Percentiles rank a stretch among this genome's conserved stretches.
Conservation (phyloP, 2,113 vertebrate species). For the Anseranas semipalmata region DNA sequence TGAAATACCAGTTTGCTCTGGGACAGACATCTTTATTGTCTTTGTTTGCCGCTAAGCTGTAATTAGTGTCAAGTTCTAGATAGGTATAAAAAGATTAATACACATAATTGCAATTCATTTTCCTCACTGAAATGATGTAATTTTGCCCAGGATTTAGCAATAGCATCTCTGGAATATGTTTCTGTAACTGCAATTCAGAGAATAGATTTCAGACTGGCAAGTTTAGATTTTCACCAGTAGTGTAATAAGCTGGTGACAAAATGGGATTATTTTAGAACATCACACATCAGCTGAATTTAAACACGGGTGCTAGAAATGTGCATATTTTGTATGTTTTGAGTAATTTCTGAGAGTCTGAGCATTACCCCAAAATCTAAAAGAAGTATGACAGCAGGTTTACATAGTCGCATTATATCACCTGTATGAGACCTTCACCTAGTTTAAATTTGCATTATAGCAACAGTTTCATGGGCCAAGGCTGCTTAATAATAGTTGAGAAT, state of each 20-base stretch:
- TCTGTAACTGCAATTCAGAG: background rate
- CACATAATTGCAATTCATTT: background rate
- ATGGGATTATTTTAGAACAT: background rate
- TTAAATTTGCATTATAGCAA: background rate
- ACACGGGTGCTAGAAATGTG: background rate
- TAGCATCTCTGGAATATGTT: background rate
- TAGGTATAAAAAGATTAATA: background rate
- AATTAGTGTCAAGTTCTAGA: background rate
- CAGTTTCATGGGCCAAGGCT: background rate
- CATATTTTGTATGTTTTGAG: background rate
- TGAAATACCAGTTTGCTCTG: background rate
- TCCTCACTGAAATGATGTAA: background rate
- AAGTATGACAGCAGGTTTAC: background rate
- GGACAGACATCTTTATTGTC: background rate
- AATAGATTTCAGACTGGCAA: background rate
- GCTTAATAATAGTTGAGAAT: background rate
- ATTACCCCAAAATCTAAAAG: background rate
- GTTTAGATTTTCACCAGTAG: background rate
- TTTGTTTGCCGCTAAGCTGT: background rate
- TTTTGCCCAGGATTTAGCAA: background rate
- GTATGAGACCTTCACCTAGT: background rate
- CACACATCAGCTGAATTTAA: background rate
- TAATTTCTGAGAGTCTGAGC: background rate
- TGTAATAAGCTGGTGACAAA: background rate
- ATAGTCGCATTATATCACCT: background rate